Conservation (phyloP, 2,888 invertebrate genomes). For the Holacanthella duospinosa region DNA sequence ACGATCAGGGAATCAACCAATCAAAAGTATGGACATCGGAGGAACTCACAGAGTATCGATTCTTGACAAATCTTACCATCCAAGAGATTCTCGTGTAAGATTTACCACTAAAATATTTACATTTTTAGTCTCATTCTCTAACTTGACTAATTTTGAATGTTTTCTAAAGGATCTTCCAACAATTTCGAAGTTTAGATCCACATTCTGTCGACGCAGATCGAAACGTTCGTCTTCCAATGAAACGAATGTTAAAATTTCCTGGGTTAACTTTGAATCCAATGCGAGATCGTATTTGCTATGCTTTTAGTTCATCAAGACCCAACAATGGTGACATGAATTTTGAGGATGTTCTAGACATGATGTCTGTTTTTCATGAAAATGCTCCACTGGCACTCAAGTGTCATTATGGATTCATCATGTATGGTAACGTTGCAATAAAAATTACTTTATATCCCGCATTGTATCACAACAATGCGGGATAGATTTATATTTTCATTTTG, state of each 20-base stretch:
- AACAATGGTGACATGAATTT: neutral
- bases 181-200: neutral
- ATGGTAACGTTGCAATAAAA: no score
- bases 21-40: neutral
- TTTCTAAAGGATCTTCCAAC: neutral
- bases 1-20: neutral
- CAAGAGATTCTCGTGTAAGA: neutral
- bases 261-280: neutral
- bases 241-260: neutral
- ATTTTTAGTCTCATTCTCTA: neutral
- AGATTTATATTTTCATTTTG: neutral
- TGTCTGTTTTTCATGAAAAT: neutral
- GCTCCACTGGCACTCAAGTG: neutral
- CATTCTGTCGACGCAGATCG: neutral
- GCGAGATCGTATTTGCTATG: neutral
- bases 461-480: neutral
- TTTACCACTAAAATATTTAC: neutral
- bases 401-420: constrained; percentile 1
- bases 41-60: neutral
- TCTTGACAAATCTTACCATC: neutral
- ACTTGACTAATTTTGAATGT: neutral
- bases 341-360: constrained; percentile 2
- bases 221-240: constrained; percentile 2
- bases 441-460: no score
- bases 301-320: neutral